Evolutionary conservation across 2,888 invertebrate species (phyloP).

Genomic region (Phytoseiulus persimilis): DNA sequence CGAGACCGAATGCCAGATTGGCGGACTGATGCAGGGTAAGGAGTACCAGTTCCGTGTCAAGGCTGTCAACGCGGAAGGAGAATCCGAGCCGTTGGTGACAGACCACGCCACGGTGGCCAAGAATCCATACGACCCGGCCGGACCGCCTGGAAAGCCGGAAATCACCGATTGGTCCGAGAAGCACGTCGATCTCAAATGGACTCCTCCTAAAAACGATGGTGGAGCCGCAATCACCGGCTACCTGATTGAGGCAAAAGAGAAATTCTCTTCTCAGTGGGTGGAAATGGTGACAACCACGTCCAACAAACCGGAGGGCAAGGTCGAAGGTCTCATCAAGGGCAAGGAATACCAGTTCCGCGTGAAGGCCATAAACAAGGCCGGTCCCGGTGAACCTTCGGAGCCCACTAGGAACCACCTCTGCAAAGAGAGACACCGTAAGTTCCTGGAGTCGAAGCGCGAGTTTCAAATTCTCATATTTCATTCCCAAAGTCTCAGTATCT

Average conservation of each 20-base stretch:
- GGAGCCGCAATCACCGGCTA: constrained; percentile 55
- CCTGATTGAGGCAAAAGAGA: constrained; percentile 80
- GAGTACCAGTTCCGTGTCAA: constrained; percentile 56
- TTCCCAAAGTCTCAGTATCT: not conserved
- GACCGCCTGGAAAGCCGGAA: constrained; percentile 75
- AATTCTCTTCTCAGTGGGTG: constrained; percentile 68
- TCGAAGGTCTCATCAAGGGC: constrained; percentile 75
- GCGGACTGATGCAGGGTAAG: constrained; percentile 54
- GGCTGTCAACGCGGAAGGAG: constrained; percentile 59
- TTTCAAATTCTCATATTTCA: not conserved
- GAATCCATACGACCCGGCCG: constrained; percentile 83
- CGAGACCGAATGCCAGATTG: constrained; percentile 53
- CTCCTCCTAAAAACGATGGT: constrained; percentile 49
- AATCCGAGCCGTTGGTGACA: constrained; percentile 78
- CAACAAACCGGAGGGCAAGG: constrained; percentile 68
- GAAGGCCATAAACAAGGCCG: constrained; percentile 52
- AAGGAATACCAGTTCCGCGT: constrained; percentile 53
- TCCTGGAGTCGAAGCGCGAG: not conserved
- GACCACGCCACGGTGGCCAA: constrained; percentile 79
- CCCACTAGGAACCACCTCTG: constrained; percentile 72
- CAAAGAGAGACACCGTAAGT: constrained; percentile 78
- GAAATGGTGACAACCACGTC: constrained; percentile 58
- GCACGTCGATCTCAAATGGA: constrained; percentile 75
- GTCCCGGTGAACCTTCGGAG: constrained; percentile 51
- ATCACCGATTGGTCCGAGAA: constrained; percentile 58